Base-by-base conservation (phyloP, 2,113 vertebrate species). In the Ctenomys sociabilis region DNA sequence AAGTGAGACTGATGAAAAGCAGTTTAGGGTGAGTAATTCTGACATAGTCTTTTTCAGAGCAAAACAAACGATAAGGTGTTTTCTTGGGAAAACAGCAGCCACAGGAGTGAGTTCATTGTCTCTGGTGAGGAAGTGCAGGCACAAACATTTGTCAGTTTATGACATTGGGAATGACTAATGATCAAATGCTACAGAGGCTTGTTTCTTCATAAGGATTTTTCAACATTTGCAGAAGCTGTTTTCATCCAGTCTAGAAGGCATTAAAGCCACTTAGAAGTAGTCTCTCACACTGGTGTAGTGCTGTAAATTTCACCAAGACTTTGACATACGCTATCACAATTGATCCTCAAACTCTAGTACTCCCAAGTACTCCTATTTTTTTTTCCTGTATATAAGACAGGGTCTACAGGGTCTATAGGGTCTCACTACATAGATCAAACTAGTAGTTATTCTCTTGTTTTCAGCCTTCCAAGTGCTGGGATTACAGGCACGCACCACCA, bases 1-100 rank as follows among this genome's bases (percentile, higher is more conserved):
- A 87, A 97, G 57, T 54, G 72, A 95, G 93, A 96, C 57, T 96
- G 95, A 96, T 96, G 95, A 88, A 86, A 92, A 96, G 87, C 93
- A 90, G 77, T 96, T 83, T 90, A 12, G 94, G 82, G 78, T 4
- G 0, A 95, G 49, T 54, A 49, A 94, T 49, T 94, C 92, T 82
- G 52, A 68, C 78, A 95, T 7, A 85, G 45, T 61, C 54, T 95
- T 96, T 90, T 90, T 90, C 77, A 6, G 72, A 97, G 83, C 57
- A 86, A 90, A 88, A 96, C 81, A 97, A 93, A 96, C 89, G 96
- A 85, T 88, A 82, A 72, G 90, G 26, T 54, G 90, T 66, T 90
- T 87, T 63, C 81, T 77, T 96, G 93, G 66, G 93, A 89, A 97
- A 95, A 96, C 85, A 95, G 83, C 82, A 80, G 82, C 90, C 52